These are phyloP conservation scores for Tetramorium alpestre DNA, from an alignment of 1,140 invertebrate species.

Conservation along the genomic window DNA sequence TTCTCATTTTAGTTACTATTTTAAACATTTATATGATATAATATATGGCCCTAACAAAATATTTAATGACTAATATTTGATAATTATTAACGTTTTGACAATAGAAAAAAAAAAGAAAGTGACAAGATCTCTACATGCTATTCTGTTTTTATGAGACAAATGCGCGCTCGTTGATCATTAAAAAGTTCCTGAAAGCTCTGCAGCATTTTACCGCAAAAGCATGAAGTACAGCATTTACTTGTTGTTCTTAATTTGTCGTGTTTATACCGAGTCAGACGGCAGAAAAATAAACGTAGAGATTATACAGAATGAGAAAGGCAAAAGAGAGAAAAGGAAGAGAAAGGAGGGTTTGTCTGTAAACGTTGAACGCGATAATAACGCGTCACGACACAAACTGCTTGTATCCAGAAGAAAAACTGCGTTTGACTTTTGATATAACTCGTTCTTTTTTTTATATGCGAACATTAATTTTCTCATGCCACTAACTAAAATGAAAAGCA, in stretches of 20 bases:
- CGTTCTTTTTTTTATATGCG: neutral
- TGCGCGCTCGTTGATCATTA: neutral
- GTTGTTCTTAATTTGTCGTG: slow-evolving; percentile 11
- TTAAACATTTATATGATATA: neutral
- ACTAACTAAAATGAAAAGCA: neutral
- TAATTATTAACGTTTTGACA: neutral
- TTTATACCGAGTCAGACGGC: neutral
- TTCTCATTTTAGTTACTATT: neutral
- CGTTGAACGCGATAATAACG: neutral
- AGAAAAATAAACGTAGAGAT: slow-evolving; percentile 6
- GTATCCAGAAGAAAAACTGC: neutral
- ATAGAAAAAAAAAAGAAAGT: neutral
- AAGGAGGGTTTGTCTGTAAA: neutral
- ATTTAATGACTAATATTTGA: neutral
- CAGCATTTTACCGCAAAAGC: neutral
- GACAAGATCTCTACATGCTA: neutral
- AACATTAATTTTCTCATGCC: slow-evolving; percentile 30
- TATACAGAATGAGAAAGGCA: neutral
- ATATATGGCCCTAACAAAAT: neutral
- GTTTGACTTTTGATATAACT: slow-evolving; percentile 9
- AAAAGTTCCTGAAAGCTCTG: neutral
- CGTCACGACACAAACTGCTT: slow-evolving; percentile 1
- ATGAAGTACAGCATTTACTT: neutral
- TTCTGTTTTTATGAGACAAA: neutral
- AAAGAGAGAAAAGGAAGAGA: neutral